phyloP scores from a whole-genome alignment of 2,797 vertebrate species.

The Echeneis naucrates region DNA sequence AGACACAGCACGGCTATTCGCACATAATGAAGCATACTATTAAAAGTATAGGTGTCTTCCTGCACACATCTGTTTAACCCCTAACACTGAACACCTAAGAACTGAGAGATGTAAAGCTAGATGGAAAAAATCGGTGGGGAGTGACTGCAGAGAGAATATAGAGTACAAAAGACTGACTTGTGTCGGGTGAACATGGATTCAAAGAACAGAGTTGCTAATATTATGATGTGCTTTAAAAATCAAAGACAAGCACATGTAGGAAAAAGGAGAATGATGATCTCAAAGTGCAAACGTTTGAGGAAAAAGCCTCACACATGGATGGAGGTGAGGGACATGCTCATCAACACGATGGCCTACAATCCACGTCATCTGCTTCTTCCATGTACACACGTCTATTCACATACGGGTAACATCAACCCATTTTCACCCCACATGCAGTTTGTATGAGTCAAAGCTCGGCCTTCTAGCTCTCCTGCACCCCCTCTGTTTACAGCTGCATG shows the following conservation, averaged over 20 bases:
- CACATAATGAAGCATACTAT: slow-evolving; percentile 60
- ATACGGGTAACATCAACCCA: not conserved
- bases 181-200: slow-evolving; percentile 26
- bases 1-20: slow-evolving; percentile 65
- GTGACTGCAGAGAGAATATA: slow-evolving; percentile 19
- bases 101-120: slow-evolving; percentile 15
- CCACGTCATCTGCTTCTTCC: slow-evolving; percentile 34
- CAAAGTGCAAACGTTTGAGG: slow-evolving; percentile 41
- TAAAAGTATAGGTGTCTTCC: slow-evolving; percentile 59
- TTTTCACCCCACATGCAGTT: slow-evolving; percentile 6
- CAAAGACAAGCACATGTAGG: slow-evolving; percentile 41
- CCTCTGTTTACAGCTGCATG: slow-evolving; percentile 39
- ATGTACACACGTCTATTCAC: slow-evolving; percentile 20
- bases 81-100: slow-evolving; percentile 6
- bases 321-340: slow-evolving; percentile 2
- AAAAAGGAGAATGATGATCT: slow-evolving; percentile 22
- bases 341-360: slow-evolving; percentile 17
- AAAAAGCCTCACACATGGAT: not conserved
- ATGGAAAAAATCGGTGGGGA: slow-evolving; percentile 31
- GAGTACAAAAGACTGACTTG: slow-evolving; percentile 27
- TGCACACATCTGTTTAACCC: slow-evolving; percentile 19
- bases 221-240: slow-evolving; percentile 55
- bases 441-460: slow-evolving; percentile 54
- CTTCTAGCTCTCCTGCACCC: slow-evolving; percentile 9
- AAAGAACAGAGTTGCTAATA: slow-evolving; percentile 39